A percentile compares a stretch with the other conserved stretches of the same genome.
These are phyloP conservation scores for Gallinago undulata DNA, from an alignment of 2,113 vertebrate species.

Conservation along the genomic window DNA sequence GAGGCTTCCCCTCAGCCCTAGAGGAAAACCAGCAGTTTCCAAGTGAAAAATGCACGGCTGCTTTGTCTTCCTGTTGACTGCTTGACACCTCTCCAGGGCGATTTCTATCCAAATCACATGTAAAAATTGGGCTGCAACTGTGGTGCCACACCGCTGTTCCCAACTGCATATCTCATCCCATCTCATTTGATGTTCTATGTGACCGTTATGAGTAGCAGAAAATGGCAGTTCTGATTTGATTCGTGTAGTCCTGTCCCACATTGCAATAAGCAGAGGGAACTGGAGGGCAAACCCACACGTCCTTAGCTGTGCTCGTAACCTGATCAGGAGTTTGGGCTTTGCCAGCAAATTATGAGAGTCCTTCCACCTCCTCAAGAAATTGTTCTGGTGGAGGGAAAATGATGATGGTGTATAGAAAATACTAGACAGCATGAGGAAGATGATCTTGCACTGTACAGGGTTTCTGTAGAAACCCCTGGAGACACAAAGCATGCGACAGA, in stretches of 20 bases:
- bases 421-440: not conserved
- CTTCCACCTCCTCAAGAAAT: not conserved
- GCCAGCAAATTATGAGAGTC: not conserved
- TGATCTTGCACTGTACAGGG: not conserved
- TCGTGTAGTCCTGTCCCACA: not conserved
- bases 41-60: not conserved
- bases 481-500: not conserved
- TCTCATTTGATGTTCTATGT: not conserved
- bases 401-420: not conserved
- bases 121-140: not conserved
- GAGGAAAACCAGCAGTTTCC: not conserved
- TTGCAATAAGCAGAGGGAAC: not conserved
- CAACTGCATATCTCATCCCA: fast-evolving
- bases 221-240: not conserved
- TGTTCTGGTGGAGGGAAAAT: not conserved
- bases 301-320: not conserved
- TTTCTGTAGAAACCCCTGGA: not conserved
- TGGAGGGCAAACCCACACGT: not conserved
- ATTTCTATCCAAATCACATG: not conserved
- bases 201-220: not conserved
- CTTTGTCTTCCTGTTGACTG: not conserved
- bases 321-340: not conserved
- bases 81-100: not conserved
- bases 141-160: not conserved
- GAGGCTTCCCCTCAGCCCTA: not conserved